Conservation (phyloP, 53 echinoderm and acorn worm genomes). For the Actinopyga echinites region DNA sequence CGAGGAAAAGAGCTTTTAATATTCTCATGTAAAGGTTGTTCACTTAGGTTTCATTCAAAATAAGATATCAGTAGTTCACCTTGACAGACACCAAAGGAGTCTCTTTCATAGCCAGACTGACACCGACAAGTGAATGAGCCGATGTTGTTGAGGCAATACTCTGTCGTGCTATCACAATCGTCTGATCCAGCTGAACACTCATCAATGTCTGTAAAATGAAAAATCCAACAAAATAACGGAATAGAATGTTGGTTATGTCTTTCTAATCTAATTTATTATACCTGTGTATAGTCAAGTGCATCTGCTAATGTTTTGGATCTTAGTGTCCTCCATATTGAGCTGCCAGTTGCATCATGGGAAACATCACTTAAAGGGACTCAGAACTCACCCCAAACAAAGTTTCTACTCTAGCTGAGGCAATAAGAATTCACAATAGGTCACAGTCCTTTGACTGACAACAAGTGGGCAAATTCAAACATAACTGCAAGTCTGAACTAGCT, state of each 20-base stretch:
- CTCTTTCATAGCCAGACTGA: constrained; percentile 37
- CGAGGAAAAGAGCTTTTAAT: too few relatives aligned
- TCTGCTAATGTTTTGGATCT: too few relatives aligned
- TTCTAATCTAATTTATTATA: background rate
- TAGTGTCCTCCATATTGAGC: background rate
- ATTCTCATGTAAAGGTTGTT: too few relatives aligned
- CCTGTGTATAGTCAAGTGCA: too few relatives aligned
- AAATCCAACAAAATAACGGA: background rate
- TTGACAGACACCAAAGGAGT: constrained; percentile 35
- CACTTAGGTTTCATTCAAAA: background rate
- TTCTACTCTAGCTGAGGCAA: too few relatives aligned
- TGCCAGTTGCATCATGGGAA: too few relatives aligned
- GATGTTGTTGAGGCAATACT: constrained; percentile 55
- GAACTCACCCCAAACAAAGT: too few relatives aligned
- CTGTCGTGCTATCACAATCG: constrained; percentile 35
- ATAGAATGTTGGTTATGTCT: background rate
- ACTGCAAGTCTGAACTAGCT: too few relatives aligned
- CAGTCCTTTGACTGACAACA: too few relatives aligned
- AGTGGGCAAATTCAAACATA: too few relatives aligned
- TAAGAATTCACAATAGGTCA: too few relatives aligned
- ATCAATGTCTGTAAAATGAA: constrained; percentile 49
- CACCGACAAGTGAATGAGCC: constrained; percentile 63
- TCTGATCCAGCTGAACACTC: constrained; percentile 63
- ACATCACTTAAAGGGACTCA: too few relatives aligned
- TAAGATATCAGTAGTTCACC: constrained; percentile 39